Base-by-base conservation (phyloP, 2,888 invertebrate genomes). In the Xylota sylvarum region DNA sequence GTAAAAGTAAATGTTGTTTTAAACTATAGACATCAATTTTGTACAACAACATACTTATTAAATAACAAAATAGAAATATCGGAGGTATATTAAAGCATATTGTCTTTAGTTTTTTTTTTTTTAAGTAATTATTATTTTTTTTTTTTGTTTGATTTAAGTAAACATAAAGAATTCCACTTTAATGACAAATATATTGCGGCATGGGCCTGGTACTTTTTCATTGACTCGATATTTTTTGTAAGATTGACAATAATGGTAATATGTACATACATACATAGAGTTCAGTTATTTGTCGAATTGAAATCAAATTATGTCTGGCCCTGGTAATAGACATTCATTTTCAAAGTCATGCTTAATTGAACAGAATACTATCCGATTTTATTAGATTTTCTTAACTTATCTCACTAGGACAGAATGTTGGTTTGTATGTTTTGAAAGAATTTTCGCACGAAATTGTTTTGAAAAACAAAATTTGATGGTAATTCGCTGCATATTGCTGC, bases 1-100 rank as follows among this genome's bases (percentile, higher is more conserved):
- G 55, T 40, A 79, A 72, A 37, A 55, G 43, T 78, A 67, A 67
- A 60, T 83, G 58, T 84, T 69, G 56, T 72, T 78, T 56, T 62
- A 7, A 62, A 69, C 27, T 62, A 56, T 40, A 82, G 37, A 76
- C 17, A 35, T 10, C 30, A 50, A n/a, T 55, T 56, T 37, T 56
- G 52, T 64, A 64, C 56, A 52, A 50, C 40, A 40, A 27, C 27
- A 62, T 78, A 27, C 27, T 60, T 62, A 12, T 64, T 48, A 60
- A 50, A 30, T 46, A 70, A 79, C n/a, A 56, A 62, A 70, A 77
- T 77, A 85, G 70, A 85, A 80, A 86, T 86, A 81, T 86, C 81
- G 52, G 85, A 86, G 85, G 85, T 86, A 86, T 80, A 67, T 27
- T 40, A 32, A 62, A 52, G 85, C 81, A 72, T 86, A 10, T 74